A percentile compares a stretch with the other conserved stretches of the same genome.
Conservation (phyloP, 2,797 vertebrate species). For the Rousettus madagascariensis region DNA sequence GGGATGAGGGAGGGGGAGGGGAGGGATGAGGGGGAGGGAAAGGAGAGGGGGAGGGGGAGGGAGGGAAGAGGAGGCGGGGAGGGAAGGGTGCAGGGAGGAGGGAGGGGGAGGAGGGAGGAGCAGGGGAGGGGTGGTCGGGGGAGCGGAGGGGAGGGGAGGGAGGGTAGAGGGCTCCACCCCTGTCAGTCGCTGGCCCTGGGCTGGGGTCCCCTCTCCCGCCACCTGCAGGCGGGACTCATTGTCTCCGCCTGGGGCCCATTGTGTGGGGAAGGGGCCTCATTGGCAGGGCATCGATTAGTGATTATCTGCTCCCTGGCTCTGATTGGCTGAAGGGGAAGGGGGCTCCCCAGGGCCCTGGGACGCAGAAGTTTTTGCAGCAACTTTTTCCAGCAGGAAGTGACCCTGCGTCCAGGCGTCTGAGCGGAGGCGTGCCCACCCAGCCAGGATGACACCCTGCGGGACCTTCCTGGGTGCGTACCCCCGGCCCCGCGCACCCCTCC, state of each 20-base stretch:
- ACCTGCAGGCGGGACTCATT: constrained; percentile 81
- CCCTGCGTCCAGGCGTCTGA: constrained; percentile 70
- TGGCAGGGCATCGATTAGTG: constrained; percentile 84
- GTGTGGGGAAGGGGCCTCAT: constrained; percentile 85
- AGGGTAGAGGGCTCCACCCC: not conserved
- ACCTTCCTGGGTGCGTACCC: constrained; percentile 93
- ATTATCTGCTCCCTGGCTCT: constrained; percentile 71
- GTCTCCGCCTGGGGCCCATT: constrained; percentile 84
- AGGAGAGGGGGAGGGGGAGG: too few relatives aligned
- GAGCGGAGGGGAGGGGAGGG: too few relatives aligned
- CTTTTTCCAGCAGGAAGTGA: constrained; percentile 88
- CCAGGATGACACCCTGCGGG: constrained; percentile 94
- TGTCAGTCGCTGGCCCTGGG: not conserved
- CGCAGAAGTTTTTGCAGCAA: constrained; percentile 90
- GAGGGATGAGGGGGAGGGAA: accelerated
- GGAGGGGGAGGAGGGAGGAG: too few relatives aligned
- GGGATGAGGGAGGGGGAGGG: not conserved
- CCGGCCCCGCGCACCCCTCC: not conserved
- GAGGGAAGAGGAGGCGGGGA: not conserved
- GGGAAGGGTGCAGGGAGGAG: too few relatives aligned
- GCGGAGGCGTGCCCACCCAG: constrained; percentile 78
- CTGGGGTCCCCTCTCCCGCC: not conserved
- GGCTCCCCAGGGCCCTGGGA: constrained; percentile 53
- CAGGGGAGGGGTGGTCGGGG: not conserved
- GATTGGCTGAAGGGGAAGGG: constrained; percentile 85